phyloP scores from a whole-genome alignment of 2,797 vertebrate genomes.

The Streptopelia turtur region DNA sequence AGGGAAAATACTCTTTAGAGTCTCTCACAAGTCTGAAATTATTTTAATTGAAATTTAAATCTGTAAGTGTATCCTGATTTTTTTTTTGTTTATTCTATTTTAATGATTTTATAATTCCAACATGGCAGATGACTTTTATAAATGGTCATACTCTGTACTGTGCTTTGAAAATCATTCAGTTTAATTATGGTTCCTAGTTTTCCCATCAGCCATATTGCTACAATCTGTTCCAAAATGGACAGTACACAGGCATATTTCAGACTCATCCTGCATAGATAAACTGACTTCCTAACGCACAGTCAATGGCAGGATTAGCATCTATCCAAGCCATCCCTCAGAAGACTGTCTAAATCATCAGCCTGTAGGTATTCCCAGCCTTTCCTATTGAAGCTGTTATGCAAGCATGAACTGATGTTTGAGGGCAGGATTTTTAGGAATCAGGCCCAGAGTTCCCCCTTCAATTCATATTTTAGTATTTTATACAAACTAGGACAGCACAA shows the following conservation, averaged over 20 bases:
- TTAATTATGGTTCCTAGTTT: neutral
- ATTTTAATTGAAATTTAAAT: neutral
- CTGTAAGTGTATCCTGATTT: neutral
- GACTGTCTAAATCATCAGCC: neutral
- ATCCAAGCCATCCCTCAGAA: neutral
- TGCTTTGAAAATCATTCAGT: neutral
- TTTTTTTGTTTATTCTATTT: neutral
- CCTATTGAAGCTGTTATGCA: neutral
- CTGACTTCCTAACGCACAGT: neutral
- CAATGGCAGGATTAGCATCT: neutral
- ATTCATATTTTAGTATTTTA: neutral
- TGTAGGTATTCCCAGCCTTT: neutral
- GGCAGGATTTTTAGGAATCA: neutral
- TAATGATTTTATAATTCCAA: neutral
- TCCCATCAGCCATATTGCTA: neutral
- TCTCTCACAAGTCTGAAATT: neutral
- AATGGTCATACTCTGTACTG: neutral
- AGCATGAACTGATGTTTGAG: neutral
- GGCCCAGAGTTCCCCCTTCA: neutral
- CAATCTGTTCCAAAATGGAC: neutral
- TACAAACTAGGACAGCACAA: neutral
- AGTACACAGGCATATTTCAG: neutral
- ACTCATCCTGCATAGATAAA: neutral
- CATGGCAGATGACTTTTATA: neutral
- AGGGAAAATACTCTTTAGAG: neutral